Base-by-base conservation (phyloP, 2,888 invertebrate genomes). In the Cheilosia soror region DNA sequence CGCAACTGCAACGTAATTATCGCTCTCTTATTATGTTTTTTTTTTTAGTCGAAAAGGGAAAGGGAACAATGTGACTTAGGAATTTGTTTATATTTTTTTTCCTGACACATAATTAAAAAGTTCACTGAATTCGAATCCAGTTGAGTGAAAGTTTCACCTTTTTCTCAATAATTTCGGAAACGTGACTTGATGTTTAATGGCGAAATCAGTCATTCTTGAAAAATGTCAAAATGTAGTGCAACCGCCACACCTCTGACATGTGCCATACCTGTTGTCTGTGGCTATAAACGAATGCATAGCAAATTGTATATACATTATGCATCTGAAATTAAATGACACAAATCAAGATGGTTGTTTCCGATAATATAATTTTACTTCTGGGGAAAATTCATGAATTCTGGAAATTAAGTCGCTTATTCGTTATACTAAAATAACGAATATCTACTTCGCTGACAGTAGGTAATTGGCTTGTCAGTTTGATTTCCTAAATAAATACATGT, bases 1-100 rank as follows among this genome's bases (percentile, higher is more conserved):
- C 66, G 60, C 53, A 51, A 15, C 62, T 15, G 53, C 53, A 51
- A 25, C 49, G 15, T 69, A 47, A 75, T 73, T 73, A 66, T 60
- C n/a, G 51, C 15, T 20, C n/a, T 9, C 9, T 40, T 13, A 15
- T 47, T 4, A n/a, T n/a, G 27, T 20, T 25, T 15, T 37, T 15
- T 42, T 55, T 40, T 0, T 20, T 9, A 20, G 33, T 15, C 37
- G 49, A 49, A 58, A 47, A 57, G 57, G 33, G 58, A 71, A 47
- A 47, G 44, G 11, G 15, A 47, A 13, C 25, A 9, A 33, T 31
- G 11, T 63, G 47, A 25, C 4, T 33, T 63, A 29, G 47, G 31
- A 6, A 33, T 63, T 15, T 47, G 7, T 49, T 20, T 47, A 44
- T 11, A 27, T 47, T 5, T 9, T 9, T 63, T 11, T 29, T 6